phyloP scores from a whole-genome alignment of 2,888 invertebrate genomes.

The Ormyrus rosae region DNA sequence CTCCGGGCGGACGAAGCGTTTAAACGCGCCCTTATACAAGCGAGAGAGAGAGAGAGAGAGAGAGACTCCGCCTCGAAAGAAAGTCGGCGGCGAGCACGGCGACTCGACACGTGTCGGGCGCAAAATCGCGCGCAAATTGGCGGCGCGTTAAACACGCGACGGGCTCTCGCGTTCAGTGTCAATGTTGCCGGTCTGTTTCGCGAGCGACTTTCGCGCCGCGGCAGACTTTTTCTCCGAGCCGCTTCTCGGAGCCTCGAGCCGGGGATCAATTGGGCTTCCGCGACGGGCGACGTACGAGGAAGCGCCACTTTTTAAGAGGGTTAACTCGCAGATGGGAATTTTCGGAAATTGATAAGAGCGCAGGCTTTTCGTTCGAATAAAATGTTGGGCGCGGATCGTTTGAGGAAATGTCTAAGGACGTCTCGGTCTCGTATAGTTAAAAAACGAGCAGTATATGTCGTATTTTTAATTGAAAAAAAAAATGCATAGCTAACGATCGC shows the following conservation, averaged over 20 bases:
- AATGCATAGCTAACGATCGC: too few species aligned
- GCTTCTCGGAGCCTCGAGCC: background rate
- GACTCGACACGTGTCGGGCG: background rate
- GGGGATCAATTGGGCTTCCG: conserved; percentile 42
- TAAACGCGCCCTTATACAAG: background rate
- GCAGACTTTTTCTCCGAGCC: background rate
- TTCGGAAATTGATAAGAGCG: too few species aligned
- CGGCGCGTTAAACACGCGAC: conserved; percentile 7
- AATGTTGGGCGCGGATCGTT: too few species aligned
- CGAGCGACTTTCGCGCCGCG: conserved; percentile 62
- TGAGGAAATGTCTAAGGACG: too few species aligned
- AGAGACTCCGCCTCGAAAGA: background rate
- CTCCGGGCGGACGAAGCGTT: background rate
- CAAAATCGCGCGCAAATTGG: conserved; percentile 9
- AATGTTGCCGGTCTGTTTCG: conserved; percentile 65
- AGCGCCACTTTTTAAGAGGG: too few species aligned
- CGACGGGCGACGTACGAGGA: conserved; percentile 5
- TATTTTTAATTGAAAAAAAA: too few species aligned
- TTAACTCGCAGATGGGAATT: too few species aligned
- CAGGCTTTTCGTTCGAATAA: too few species aligned
- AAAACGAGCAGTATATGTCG: too few species aligned
- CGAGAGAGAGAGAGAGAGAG: background rate
- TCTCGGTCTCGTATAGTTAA: too few species aligned
- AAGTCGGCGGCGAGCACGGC: background rate
- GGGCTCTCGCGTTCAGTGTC: conserved; percentile 43